phyloP scores from a whole-genome alignment of 1,140 invertebrate species.

The Bombus confusus region DNA sequence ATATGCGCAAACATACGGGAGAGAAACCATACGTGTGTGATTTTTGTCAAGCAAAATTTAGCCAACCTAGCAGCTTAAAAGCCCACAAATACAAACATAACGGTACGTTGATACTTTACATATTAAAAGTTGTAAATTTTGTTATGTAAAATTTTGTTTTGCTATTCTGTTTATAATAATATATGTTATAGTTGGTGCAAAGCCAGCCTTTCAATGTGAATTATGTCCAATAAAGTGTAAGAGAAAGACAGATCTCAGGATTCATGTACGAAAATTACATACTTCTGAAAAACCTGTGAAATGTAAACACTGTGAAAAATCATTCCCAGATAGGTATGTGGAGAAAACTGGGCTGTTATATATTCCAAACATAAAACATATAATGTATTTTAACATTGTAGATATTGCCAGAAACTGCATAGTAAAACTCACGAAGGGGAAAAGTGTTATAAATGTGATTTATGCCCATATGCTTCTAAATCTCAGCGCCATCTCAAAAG shows the following conservation, averaged over 20 bases:
- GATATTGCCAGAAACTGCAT: conserved; percentile 88
- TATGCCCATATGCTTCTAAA: conserved; percentile 97
- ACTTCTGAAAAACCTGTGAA: conserved; percentile 95
- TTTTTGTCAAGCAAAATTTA: conserved; percentile 95
- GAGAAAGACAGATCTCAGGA: conserved; percentile 97
- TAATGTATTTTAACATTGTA: conserved; percentile 57
- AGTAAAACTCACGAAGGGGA: conserved; percentile 97
- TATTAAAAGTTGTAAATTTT: conserved; percentile 1
- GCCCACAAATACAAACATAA: conserved; percentile 97
- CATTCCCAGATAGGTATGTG: conserved; percentile 91
- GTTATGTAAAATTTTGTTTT: neutral
- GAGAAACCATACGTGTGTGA: conserved; percentile 97
- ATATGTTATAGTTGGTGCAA: conserved; percentile 88
- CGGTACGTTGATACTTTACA: conserved; percentile 84
- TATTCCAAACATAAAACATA: conserved; percentile 26
- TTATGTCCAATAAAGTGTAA: conserved; percentile 98
- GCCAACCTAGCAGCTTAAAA: conserved; percentile 97
- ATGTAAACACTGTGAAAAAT: conserved; percentile 96
- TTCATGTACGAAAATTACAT: conserved; percentile 98
- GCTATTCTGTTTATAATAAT: neutral
- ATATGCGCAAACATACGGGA: conserved; percentile 97
- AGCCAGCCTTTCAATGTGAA: conserved; percentile 97
- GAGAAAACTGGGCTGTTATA: neutral
- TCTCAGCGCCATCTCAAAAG: conserved; percentile 96
- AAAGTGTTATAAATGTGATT: conserved; percentile 97